A percentile compares a stretch with the other conserved stretches of the same genome.
Evolutionary conservation across 2,797 vertebrate species (phyloP).

Genomic region (Octomys mimax): DNA sequence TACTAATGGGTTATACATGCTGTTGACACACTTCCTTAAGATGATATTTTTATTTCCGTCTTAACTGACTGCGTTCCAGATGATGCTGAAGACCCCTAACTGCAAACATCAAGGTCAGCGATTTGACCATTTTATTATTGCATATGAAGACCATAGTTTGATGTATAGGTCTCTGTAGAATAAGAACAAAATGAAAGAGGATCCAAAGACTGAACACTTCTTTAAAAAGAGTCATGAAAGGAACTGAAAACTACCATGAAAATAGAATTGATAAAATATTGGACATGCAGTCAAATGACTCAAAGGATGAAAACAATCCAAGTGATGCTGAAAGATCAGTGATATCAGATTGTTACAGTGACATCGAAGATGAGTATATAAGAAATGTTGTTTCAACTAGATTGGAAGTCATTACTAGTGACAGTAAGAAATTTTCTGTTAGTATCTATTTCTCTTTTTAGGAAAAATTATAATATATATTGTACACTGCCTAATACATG

Average conservation of each 20-base stretch:
- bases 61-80: background rate
- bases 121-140: background rate
- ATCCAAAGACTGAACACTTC: background rate
- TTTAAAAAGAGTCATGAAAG: background rate
- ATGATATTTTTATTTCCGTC: conserved; percentile 48
- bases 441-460: background rate
- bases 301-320: background rate
- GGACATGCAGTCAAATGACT: background rate
- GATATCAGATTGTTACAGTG: background rate
- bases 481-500: background rate
- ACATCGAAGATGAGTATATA: background rate
- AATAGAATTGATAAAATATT: background rate
- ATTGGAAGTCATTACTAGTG: background rate
- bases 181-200: background rate
- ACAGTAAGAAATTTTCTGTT: background rate
- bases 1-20: background rate
- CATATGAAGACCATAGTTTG: background rate
- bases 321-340: background rate
- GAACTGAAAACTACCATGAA: background rate
- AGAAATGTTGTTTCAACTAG: background rate
- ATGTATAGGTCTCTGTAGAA: background rate
- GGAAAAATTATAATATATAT: background rate
- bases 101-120: background rate
- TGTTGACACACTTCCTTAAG: conserved; percentile 9
- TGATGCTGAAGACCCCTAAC: background rate